A percentile compares a stretch with the other conserved stretches of the same genome.
phyloP scores from a whole-genome alignment of 2,797 vertebrate genomes.

The Esox lucius region DNA sequence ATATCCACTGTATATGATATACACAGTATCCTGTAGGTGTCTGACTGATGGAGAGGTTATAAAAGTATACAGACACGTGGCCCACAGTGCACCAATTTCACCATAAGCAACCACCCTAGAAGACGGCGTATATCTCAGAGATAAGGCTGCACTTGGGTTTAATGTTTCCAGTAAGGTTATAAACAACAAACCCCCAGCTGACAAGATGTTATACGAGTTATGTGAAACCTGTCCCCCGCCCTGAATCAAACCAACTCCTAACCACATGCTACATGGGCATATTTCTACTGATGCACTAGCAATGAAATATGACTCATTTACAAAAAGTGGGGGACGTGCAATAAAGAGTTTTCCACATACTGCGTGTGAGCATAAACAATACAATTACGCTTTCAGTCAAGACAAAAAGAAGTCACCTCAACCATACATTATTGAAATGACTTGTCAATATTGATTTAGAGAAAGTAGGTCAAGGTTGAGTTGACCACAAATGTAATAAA shows the following conservation, averaged over 20 bases:
- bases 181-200: background rate
- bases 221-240: background rate
- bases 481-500: background rate
- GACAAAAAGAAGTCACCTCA: background rate
- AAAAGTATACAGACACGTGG: background rate
- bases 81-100: background rate
- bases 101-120: background rate
- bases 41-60: background rate
- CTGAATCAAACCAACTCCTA: background rate
- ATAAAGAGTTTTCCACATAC: background rate
- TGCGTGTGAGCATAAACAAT: background rate
- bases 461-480: background rate
- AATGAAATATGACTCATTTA: background rate
- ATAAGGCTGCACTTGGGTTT: conserved; percentile 15
- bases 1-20: too few species aligned
- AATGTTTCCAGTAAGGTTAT: conserved; percentile 1
- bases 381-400: background rate
- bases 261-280: background rate
- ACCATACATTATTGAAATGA: background rate
- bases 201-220: background rate
- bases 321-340: background rate
- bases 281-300: background rate
- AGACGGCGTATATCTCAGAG: background rate
- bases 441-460: background rate
- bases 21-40: too few species aligned